These are phyloP conservation scores for Vanessa tameamea DNA, from an alignment of 1,140 invertebrate genomes.

Conservation along the genomic window DNA sequence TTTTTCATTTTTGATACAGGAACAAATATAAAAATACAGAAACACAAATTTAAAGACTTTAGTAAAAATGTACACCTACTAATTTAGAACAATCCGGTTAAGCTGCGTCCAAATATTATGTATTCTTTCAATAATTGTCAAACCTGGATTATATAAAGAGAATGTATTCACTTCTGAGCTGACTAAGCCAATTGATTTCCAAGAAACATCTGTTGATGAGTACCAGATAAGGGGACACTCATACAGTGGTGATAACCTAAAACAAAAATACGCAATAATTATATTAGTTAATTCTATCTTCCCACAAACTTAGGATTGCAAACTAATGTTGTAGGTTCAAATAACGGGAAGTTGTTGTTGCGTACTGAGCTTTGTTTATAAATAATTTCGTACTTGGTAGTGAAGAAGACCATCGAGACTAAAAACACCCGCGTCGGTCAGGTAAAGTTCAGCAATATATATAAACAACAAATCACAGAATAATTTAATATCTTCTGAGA, in stretches of 20 bases:
- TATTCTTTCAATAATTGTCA: conserved; percentile 34
- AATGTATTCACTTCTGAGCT: conserved; percentile 38
- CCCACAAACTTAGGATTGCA: neutral
- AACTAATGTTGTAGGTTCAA: no score
- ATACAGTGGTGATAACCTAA: conserved; percentile 47
- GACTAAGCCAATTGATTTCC: conserved; percentile 45
- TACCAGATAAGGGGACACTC: conserved; percentile 56
- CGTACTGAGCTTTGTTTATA: no score
- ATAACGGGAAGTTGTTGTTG: no score
- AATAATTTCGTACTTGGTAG: no score
- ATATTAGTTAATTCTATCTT: neutral
- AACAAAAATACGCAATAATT: neutral
- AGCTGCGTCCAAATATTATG: conserved; percentile 39
- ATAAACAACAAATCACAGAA: no score
- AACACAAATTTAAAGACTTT: neutral
- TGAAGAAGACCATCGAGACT: no score
- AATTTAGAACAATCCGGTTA: conserved; percentile 39
- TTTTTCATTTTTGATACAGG: no score
- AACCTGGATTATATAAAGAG: conserved; percentile 27
- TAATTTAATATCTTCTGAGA: neutral
- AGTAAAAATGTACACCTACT: conserved; percentile 43
- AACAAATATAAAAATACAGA: no score
- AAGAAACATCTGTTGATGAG: conserved; percentile 38
- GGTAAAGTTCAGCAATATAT: no score
- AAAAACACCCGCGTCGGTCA: no score